Base-by-base conservation (phyloP, 2,113 vertebrate species). In the Lasiurus borealis region DNA sequence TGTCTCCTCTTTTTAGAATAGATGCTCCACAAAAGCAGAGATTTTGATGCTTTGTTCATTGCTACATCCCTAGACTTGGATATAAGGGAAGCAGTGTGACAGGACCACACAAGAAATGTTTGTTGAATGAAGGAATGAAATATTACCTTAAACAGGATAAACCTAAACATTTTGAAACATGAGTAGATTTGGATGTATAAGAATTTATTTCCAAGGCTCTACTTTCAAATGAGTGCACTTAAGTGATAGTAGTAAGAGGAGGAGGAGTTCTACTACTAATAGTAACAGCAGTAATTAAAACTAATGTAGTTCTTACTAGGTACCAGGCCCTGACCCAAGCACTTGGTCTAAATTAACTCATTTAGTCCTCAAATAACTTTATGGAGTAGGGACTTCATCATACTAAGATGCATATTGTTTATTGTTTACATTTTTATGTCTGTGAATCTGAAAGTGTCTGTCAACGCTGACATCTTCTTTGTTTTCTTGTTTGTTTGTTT, bases 391-490 rank as follows among this genome's bases (percentile, higher is more conserved):
- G 31, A 34, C 31, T 75, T 50, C 23, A 87, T 88, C 64, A 36
- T 88, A 3, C 66, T 76, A 92, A 91, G 34, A 62, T 72, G 8
- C 4, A 21, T 46, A 23, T 66, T 94, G 92, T 93, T 91, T n/a
- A n/a, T n/a, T n/a, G 91, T 93, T 91, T 44, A 44, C 31, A 66
- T 80, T 85, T 93, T 93, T 77, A 72, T 77, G 2, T 85, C 23
- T 69, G 50, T 87, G 77, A 92, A 71, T 71, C 48, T 18, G 44
- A 95, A 25, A 54, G 9, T 84, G 50, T 86, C 90, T 94, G 88
- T 93, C 23, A 93, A 1, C 80, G 85, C 52, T 75, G 50, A 8
- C 15, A 71, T 91, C 40, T 95, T 89, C 23, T 57, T 57, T 59
- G 19, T 59, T 59, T 23, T 59, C 21, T 59, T 59, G 19, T 23